Base-by-base conservation (phyloP, 2,113 vertebrate species). In the Synchiropus splendidus region DNA sequence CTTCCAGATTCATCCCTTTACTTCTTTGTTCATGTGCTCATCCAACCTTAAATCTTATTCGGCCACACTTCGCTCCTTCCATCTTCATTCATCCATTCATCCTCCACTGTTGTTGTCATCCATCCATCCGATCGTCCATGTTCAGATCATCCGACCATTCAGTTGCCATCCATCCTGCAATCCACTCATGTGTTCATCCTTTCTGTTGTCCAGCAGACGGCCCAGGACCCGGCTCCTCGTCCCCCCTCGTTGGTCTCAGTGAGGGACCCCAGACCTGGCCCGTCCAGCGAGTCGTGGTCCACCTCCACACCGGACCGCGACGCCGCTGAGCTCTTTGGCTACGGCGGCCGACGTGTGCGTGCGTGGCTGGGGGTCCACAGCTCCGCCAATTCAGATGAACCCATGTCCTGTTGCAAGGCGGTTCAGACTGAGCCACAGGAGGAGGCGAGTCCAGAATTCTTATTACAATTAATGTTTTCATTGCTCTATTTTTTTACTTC, bases 281-380 rank as follows among this genome's bases (percentile, higher is more conserved):
- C 17, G 21, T 11, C 6, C 0, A 3, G n/a, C 33, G 42, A 53
- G 6, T 49, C 37, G 9, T 62, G 64, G 70, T 31, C 6, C 10
- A 64, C 67, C 12, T 82, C 75, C 0, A 78, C 75, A 5, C 74
- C 78, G 1, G 54, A 57, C 6, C 6, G 35, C 3, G 35, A 18
- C 16, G 41, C 49, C n/a, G 3, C 38, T 1, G 61, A 82, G 31
- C 61, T 54, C 0, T 1, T 64, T 12, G 34, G 60, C 53, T 85
- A 83, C n/a, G 78, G 80, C n/a, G 66, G 73, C 0, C 41, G 75
- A 3, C 82, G 81, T 0, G 74, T 87, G 38, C 74, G 80, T 42
- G 83, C 77, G 34, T 88, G 86, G 86, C 79, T 88, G 12, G 74
- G 82, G 6, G 67, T 53, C 11, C 81, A 85, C 54, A 61, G 67